These are phyloP conservation scores for Atopsyche davidsoni DNA, from an alignment of 1,140 invertebrate genomes.

Conservation along the genomic window DNA sequence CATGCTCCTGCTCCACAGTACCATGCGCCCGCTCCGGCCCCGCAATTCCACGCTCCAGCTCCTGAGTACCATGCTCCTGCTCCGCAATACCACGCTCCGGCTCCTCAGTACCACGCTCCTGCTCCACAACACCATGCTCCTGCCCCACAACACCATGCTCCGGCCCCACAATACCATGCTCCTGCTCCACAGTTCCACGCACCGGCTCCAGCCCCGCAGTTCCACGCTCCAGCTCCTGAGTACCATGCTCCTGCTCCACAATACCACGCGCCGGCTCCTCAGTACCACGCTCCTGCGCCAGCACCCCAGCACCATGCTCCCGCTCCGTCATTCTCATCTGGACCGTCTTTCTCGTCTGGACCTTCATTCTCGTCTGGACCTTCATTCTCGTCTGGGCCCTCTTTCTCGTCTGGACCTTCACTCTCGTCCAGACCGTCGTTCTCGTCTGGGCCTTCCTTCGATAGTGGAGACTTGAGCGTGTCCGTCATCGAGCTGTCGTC, in stretches of 20 bases:
- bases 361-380: background rate
- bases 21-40: background rate
- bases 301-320: background rate
- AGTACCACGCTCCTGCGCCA: background rate
- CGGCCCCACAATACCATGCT: background rate
- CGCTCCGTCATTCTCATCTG: background rate
- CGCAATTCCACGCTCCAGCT: background rate
- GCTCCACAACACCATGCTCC: background rate
- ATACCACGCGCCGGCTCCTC: background rate
- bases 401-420: background rate
- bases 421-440: background rate
- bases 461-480: no score
- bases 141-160: conserved; percentile 1
- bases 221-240: conserved; percentile 3
- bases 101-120: background rate
- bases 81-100: no score
- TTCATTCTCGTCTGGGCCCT: background rate
- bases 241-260: background rate
- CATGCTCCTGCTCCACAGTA: background rate
- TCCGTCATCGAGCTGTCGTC: background rate
- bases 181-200: background rate
- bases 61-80: background rate
- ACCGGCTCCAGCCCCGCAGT: background rate
- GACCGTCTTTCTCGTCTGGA: conserved; percentile 2
- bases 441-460: background rate